Percentiles rank a stretch among this genome's conserved stretches.
Conservation (phyloP, 2,888 invertebrate genomes). For the Clostera curtula region DNA sequence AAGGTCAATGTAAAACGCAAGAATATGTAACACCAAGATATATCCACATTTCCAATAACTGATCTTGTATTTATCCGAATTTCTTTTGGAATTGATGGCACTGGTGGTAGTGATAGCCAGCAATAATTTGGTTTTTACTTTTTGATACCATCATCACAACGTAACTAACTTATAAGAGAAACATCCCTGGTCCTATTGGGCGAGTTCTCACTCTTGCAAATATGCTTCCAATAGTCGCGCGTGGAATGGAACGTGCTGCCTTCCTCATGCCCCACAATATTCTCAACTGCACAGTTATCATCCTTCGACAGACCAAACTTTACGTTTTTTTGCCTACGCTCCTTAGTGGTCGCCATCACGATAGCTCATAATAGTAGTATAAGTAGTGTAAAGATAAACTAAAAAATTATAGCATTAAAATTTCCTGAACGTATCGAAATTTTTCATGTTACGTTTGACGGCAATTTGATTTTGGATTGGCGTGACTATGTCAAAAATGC, state of each 20-base stretch:
- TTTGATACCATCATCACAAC: background rate
- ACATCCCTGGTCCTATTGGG: conserved; percentile 25
- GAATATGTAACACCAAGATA: too few relatives aligned
- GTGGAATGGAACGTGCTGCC: conserved; percentile 44
- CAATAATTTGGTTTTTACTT: too few relatives aligned
- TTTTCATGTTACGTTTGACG: conserved; percentile 12
- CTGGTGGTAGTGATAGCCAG: too few relatives aligned
- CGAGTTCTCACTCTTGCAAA: conserved; percentile 23
- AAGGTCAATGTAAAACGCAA: too few relatives aligned
- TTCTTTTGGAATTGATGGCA: too few relatives aligned
- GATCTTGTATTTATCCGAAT: too few relatives aligned
- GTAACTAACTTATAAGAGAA: conserved; percentile 26
- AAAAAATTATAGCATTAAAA: conserved; percentile 33
- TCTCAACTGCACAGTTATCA: conserved; percentile 41
- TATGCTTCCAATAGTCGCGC: conserved; percentile 55
- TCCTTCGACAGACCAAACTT: conserved; percentile 58
- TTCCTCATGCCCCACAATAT: conserved; percentile 30
- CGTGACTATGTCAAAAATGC: too few relatives aligned
- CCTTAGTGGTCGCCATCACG: conserved; percentile 36
- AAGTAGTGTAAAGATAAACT: conserved; percentile 27
- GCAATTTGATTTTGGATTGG: conserved; percentile 8
- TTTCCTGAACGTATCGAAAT: conserved; percentile 25
- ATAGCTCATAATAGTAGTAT: conserved; percentile 22
- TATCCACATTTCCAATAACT: too few relatives aligned
- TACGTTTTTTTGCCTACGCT: conserved; percentile 48